Evolutionary conservation across 2,888 invertebrate species (phyloP), one percentile per base, ranked within the genome.

Genomic region (Protonemura montana): DNA sequence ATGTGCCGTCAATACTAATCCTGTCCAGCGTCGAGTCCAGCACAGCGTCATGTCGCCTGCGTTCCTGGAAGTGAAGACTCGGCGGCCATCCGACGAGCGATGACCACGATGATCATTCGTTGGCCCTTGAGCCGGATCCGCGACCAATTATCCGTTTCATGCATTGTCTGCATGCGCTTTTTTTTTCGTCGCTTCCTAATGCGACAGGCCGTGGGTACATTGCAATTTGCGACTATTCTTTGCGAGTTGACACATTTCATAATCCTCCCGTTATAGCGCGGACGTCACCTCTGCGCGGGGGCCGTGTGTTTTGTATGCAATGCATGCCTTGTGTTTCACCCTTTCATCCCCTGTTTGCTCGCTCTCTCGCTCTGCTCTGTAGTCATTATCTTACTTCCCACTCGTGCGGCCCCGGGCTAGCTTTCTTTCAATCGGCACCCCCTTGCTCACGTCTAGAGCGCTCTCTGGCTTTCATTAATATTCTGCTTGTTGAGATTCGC

Each of bases 351-450:
- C 13, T 21, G 59, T 59, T 21, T 35, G 59, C 59, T 59, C 59
- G 1, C 59, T 59, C 59, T 1, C 59, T 21, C 59, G 59, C 59
- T 21, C 59, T 13, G 16, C 59, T 59, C 59, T 21, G 59, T 21
- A n/a, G 59, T 59, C 59, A 21, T 59, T 21, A 59, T 59, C 59
- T 59, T 59, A 10, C 21, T 21, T 59, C 21, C 59, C 59, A 59
- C 59, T 7, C 21, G 3, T 13, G 59, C 7, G 16, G 21, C 59
- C 16, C 13, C 59, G 59, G 16, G 13, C 35, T n/a, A n/a, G 59
- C 59, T 59, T 59, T 59, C 59, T 59, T 59, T 59, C 59, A 59
- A 59, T 59, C 59, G 59, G 21, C 59, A 59, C 59, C 59, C 59
- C 21, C 59, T 59, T 59, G 6, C 16, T n/a, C 13, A 2, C 59